Evolutionary conservation across 2,797 vertebrate genomes (phyloP).

Genomic region (Odontamblyopus lacepedii): DNA sequence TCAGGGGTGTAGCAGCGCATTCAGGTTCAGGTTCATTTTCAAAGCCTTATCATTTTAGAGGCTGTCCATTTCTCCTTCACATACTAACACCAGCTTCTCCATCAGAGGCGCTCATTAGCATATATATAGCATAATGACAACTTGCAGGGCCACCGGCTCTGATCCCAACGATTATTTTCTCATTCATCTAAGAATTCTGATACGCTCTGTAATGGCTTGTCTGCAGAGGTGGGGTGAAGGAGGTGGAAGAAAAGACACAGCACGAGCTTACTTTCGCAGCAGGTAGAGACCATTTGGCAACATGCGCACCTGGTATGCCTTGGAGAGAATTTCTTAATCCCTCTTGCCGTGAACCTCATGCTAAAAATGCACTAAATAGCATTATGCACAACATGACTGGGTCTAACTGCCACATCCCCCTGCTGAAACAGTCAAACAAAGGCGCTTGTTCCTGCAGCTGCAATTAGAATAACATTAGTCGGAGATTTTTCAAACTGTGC

Average conservation of each 20-base stretch:
- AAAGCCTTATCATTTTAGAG: conserved; percentile 74
- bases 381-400: conserved; percentile 53
- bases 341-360: conserved; percentile 52
- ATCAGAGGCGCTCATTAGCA: conserved; percentile 75
- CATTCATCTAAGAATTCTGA: conserved; percentile 78
- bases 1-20: conserved; percentile 72
- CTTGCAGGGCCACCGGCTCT: conserved; percentile 73
- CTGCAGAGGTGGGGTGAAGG: conserved; percentile 62
- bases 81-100: conserved; percentile 68
- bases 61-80: conserved; percentile 75
- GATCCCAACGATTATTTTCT: conserved; percentile 79
- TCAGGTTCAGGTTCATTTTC: conserved; percentile 73
- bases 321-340: conserved; percentile 66
- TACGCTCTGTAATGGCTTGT: conserved; percentile 74
- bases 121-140: conserved; percentile 82
- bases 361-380: conserved; percentile 58
- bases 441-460: conserved; percentile 52
- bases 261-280: conserved; percentile 49
- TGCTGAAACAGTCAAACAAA: conserved; percentile 56
- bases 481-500: conserved; percentile 57
- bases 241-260: conserved; percentile 59
- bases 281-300: conserved; percentile 51
- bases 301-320: conserved; percentile 59
- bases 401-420: conserved; percentile 49
- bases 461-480: conserved; percentile 52